phyloP scores from a whole-genome alignment of 2,113 vertebrate genomes.

The Ardeotis arabs region DNA sequence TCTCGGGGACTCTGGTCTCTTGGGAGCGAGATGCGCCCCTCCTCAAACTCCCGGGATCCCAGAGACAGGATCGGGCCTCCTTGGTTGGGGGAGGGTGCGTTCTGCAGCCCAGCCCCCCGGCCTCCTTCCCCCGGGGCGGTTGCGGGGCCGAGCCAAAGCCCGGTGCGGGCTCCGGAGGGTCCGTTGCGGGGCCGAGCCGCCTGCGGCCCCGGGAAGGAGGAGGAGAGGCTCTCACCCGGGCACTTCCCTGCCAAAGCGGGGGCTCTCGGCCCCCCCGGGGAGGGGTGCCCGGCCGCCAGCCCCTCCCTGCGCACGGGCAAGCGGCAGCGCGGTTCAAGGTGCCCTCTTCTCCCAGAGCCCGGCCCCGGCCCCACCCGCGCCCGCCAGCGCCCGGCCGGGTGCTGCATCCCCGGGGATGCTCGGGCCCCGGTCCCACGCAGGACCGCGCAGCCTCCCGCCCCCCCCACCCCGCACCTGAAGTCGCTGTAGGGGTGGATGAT shows the following conservation, averaged over 20 bases:
- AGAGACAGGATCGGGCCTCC: background rate
- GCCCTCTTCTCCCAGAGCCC: constrained; percentile 42
- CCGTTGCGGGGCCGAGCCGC: background rate
- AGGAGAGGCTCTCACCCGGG: constrained; percentile 13
- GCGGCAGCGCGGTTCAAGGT: constrained; percentile 36
- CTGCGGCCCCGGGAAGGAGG: background rate
- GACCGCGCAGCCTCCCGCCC: too few species aligned
- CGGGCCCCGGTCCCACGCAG: too few species aligned
- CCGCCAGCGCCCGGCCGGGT: background rate
- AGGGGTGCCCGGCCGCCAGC: background rate
- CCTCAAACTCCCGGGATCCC: background rate
- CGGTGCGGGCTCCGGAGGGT: background rate
- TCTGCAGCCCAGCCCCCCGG: background rate
- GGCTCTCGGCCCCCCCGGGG: background rate
- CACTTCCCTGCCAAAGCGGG: background rate
- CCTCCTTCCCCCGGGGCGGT: background rate
- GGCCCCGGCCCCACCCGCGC: background rate
- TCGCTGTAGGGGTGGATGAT: constrained; percentile 90
- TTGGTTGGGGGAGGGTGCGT: too few species aligned
- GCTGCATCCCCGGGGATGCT: background rate
- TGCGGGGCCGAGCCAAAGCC: background rate
- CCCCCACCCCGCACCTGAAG: constrained; percentile 20
- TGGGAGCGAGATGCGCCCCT: background rate
- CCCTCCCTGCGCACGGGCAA: background rate
- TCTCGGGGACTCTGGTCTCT: background rate